Conservation (phyloP, 2,888 invertebrate species). For the Drosophila kokeensis region DNA sequence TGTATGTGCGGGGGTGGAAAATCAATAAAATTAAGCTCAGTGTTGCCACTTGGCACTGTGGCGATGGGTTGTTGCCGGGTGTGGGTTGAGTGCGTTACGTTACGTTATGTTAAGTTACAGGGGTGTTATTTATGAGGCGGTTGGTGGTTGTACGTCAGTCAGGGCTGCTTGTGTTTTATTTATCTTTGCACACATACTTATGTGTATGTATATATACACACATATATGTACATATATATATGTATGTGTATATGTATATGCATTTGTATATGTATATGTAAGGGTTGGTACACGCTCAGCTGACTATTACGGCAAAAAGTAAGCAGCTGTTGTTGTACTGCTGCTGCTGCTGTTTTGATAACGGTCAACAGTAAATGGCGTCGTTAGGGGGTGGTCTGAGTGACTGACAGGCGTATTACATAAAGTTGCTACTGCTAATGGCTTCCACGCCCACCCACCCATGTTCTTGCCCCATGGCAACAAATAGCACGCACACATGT, state of each 20-base stretch:
- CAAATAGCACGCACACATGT: conserved; percentile 16
- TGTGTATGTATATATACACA: conserved; percentile 1
- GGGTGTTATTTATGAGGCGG: conserved; percentile 24
- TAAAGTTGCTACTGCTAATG: conserved; percentile 55
- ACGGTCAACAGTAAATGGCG: conserved; percentile 58
- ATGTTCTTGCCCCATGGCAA: conserved; percentile 46
- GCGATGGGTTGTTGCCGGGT: conserved; percentile 1
- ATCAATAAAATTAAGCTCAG: conserved; percentile 74
- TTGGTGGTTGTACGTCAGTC: conserved; percentile 16
- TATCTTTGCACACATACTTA: conserved; percentile 13
- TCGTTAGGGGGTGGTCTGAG: conserved; percentile 32
- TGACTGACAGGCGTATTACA: conserved; percentile 51
- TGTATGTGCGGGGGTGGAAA: conserved; percentile 54
- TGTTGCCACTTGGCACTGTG: conserved; percentile 60
- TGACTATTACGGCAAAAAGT: conserved; percentile 53
- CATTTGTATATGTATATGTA: conserved; percentile 7
- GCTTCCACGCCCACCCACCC: conserved; percentile 42
- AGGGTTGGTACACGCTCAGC: conserved; percentile 57
- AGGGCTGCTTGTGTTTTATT: conserved; percentile 29
- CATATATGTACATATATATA: conserved; percentile 1
- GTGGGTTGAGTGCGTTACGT: conserved; percentile 32
- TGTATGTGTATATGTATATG: background rate
- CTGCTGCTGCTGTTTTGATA: conserved; percentile 56
- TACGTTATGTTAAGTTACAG: conserved; percentile 35
- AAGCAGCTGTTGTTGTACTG: conserved; percentile 63